Conservation (phyloP, 2,797 vertebrate species). For the Typhlichthys subterraneus region DNA sequence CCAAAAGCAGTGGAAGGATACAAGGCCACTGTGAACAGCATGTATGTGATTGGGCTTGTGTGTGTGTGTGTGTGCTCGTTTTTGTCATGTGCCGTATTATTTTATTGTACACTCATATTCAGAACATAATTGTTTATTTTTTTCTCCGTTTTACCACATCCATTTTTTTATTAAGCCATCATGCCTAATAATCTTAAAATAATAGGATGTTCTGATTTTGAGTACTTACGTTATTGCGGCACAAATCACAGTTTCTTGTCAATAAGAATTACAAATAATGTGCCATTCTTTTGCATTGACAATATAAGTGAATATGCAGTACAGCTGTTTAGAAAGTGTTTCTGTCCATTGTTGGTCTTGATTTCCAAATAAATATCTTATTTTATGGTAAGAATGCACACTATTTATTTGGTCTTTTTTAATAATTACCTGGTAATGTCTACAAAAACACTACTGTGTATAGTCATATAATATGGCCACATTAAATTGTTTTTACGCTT, state of each 20-base stretch:
- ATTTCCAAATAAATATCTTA: slow-evolving; percentile 20
- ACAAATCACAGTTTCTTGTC: slow-evolving; percentile 27
- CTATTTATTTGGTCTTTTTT: slow-evolving; percentile 36
- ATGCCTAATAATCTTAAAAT: slow-evolving; percentile 19
- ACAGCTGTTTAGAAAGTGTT: slow-evolving; percentile 14
- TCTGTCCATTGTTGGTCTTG: slow-evolving; percentile 28
- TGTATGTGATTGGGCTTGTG: slow-evolving; percentile 12
- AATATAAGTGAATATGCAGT: neutral
- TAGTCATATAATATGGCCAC: slow-evolving; percentile 45
- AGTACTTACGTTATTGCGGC: slow-evolving; percentile 27
- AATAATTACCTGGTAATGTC: slow-evolving; percentile 46
- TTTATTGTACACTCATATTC: slow-evolving; percentile 14
- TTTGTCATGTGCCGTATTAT: neutral
- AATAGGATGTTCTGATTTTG: slow-evolving; percentile 45
- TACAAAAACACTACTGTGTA: slow-evolving; percentile 50
- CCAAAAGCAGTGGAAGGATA: slow-evolving; percentile 58
- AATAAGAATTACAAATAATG: slow-evolving; percentile 19
- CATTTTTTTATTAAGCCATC: slow-evolving; percentile 15
- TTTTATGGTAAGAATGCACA: no score
- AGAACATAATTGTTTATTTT: neutral
- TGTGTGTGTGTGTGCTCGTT: neutral
- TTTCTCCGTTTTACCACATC: slow-evolving; percentile 4
- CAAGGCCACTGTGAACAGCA: slow-evolving; percentile 56
- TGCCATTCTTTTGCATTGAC: neutral
- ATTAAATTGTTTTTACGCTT: slow-evolving; percentile 63